Percentiles rank a stretch among this genome's conserved stretches.
Conservation (phyloP, 2,888 invertebrate genomes). For the Agrochola lota region DNA sequence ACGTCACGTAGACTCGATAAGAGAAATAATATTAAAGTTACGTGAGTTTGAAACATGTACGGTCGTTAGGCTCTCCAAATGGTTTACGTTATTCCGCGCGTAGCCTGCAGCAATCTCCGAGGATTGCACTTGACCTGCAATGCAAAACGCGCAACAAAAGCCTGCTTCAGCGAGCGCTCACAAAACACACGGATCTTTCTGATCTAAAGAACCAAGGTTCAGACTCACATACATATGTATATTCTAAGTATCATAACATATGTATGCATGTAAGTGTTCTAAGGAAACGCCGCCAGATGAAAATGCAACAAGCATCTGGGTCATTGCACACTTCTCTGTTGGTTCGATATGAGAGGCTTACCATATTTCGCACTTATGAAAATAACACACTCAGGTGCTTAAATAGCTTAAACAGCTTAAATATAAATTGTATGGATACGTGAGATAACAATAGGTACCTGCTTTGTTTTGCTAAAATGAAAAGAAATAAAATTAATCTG, state of each 20-base stretch:
- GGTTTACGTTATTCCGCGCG: constrained; percentile 71
- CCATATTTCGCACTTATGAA: constrained; percentile 47
- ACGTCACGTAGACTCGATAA: constrained; percentile 3
- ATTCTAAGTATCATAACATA: constrained; percentile 57
- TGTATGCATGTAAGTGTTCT: constrained; percentile 58
- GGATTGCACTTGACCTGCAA: constrained; percentile 86
- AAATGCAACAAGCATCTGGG: constrained; percentile 72
- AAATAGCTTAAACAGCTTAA: not conserved
- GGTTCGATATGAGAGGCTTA: constrained; percentile 46
- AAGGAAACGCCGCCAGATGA: constrained; percentile 62
- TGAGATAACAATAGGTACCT: not conserved
- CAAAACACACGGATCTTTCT: constrained; percentile 68
- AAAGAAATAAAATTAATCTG: not conserved
- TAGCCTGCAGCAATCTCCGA: constrained; percentile 79
- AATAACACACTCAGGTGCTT: constrained; percentile 11
- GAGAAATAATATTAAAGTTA: constrained; percentile 27
- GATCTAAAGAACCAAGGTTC: constrained; percentile 70
- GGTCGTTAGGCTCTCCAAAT: constrained; percentile 64
- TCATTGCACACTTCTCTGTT: constrained; percentile 69
- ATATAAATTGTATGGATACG: not conserved
- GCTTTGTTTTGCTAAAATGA: not conserved
- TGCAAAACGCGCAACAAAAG: constrained; percentile 83
- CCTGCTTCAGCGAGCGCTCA: constrained; percentile 68
- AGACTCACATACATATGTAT: constrained; percentile 45
- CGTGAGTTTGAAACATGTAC: constrained; percentile 27